Evolutionary conservation across 2,888 invertebrate species (phyloP).

Genomic region (Ligdia adustata): DNA sequence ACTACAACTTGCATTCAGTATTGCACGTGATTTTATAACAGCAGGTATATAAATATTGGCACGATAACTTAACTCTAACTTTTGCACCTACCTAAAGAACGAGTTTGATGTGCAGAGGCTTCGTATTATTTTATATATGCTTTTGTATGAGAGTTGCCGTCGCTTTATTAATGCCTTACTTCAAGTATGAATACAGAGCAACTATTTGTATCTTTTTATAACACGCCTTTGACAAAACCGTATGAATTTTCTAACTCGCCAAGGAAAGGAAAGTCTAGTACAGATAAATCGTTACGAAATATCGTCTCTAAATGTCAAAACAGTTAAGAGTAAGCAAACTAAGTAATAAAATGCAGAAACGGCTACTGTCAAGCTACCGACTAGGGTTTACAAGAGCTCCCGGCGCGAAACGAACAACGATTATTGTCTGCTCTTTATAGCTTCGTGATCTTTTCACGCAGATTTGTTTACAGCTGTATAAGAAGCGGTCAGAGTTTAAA

Average conservation of each 20-base stretch:
- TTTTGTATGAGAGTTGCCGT: too few species aligned
- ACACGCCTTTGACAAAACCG: not conserved
- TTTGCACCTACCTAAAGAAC: too few species aligned
- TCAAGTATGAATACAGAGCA: too few species aligned
- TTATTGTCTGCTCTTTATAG: conserved; percentile 66
- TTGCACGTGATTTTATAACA: not conserved
- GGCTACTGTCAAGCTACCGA: conserved; percentile 43
- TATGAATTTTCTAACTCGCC: not conserved
- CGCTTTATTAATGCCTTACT: too few species aligned
- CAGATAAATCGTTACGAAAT: conserved; percentile 8
- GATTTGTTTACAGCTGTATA: conserved; percentile 42
- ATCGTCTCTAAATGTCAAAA: conserved; percentile 6
- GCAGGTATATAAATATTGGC: not conserved
- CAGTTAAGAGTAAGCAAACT: conserved; percentile 8
- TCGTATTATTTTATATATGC: too few species aligned
- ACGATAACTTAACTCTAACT: too few species aligned
- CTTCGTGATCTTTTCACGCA: conserved; percentile 61
- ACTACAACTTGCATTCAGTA: conserved; percentile 29
- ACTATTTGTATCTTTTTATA: not conserved
- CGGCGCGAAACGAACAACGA: conserved; percentile 58
- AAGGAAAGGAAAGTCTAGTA: not conserved
- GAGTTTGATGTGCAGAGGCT: too few species aligned
- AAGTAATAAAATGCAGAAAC: conserved; percentile 14
- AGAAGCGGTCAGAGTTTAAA: too few species aligned
- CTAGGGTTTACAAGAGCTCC: conserved; percentile 58